These are phyloP conservation scores for Colossoma macropomum DNA, from an alignment of 2,113 vertebrate species.

Conservation along the genomic window DNA sequence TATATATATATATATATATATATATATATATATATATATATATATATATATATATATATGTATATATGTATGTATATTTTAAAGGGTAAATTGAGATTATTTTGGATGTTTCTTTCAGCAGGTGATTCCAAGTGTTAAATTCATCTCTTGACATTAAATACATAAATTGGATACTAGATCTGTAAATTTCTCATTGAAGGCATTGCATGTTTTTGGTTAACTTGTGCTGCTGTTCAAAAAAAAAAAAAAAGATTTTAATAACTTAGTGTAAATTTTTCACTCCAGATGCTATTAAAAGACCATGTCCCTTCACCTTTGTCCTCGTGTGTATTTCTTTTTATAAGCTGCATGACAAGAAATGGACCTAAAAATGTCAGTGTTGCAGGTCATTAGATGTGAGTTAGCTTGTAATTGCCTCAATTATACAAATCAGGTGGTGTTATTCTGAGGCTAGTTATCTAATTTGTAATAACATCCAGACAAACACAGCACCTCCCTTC, in stretches of 20 bases:
- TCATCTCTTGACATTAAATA: conserved; percentile 64
- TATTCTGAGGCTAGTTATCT: too few species aligned
- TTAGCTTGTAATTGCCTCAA: too few species aligned
- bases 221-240: conserved; percentile 75
- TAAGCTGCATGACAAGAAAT: not conserved
- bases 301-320: conserved; percentile 67
- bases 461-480: too few species aligned
- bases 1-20: conserved; percentile 76
- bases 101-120: conserved; percentile 55
- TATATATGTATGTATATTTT: conserved; percentile 73
- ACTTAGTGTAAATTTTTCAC: conserved; percentile 80
- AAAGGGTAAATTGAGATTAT: conserved; percentile 70
- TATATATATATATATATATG: conserved; percentile 76
- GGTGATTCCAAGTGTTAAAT: conserved; percentile 70
- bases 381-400: too few species aligned
- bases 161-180: conserved; percentile 68
- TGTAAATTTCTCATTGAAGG: conserved; percentile 70
- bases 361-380: too few species aligned
- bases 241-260: conserved; percentile 78
- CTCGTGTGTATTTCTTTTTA: not conserved
- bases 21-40: conserved; percentile 67
- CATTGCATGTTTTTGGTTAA: conserved; percentile 80
- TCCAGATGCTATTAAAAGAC: conserved; percentile 81
- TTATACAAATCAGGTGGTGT: too few species aligned
- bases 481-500: too few species aligned